phyloP scores from a whole-genome alignment of 2,113 vertebrate genomes.

The Calypte anna region DNA sequence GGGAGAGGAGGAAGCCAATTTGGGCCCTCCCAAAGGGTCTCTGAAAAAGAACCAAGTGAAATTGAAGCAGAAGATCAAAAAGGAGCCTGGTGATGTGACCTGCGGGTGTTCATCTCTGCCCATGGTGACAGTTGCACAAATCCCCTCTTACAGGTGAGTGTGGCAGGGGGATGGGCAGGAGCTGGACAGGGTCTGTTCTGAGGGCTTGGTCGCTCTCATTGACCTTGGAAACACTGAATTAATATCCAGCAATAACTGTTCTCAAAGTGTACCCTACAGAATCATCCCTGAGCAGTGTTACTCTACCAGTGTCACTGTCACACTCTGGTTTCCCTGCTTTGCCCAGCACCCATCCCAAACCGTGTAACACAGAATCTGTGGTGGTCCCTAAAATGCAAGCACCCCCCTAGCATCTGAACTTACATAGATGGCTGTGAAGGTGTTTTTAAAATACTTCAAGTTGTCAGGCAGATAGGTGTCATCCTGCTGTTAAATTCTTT shows the following conservation, averaged over 20 bases:
- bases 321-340: not conserved
- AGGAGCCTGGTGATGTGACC: slow-evolving; percentile 72
- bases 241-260: not conserved
- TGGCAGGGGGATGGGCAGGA: not conserved
- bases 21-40: slow-evolving; percentile 48
- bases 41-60: slow-evolving; percentile 81
- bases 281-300: not conserved
- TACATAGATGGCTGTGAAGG: not conserved
- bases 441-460: not conserved
- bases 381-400: not conserved
- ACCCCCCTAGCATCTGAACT: not conserved
- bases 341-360: not conserved
- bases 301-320: not conserved
- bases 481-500: not conserved
- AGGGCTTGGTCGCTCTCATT: not conserved
- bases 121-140: slow-evolving; percentile 84
- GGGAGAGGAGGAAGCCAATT: slow-evolving; percentile 63
- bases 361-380: fast-evolving
- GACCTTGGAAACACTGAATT: not conserved
- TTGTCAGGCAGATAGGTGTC: not conserved
- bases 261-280: not conserved
- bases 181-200: not conserved
- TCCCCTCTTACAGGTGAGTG: slow-evolving; percentile 90
- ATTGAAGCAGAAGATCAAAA: slow-evolving; percentile 90
- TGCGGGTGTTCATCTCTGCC: slow-evolving; percentile 70